phyloP scores from a whole-genome alignment of 1,140 invertebrate species.

The Limonius californicus region DNA sequence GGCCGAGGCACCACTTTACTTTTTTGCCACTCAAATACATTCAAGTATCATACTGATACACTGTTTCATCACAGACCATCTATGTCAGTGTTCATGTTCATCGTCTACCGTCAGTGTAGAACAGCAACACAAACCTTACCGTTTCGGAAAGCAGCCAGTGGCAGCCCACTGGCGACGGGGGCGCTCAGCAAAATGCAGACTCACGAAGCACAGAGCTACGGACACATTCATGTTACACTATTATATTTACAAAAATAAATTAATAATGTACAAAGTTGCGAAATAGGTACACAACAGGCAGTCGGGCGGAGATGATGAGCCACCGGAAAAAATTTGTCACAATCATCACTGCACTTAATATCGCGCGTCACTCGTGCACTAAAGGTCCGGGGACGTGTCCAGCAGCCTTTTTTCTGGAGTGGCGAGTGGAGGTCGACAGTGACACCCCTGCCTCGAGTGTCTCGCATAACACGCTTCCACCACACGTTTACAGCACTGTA shows the following conservation, averaged over 20 bases:
- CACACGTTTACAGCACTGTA: constrained; percentile 71
- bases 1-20: constrained; percentile 4
- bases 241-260: constrained; percentile 45
- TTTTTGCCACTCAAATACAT: neutral
- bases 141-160: neutral
- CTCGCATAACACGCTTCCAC: constrained; percentile 79
- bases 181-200: constrained; percentile 30
- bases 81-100: constrained; percentile 1
- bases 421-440: constrained; percentile 53
- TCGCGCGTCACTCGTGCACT: constrained; percentile 19
- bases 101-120: neutral
- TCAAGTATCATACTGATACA: neutral
- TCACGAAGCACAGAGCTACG: constrained; percentile 36
- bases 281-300: constrained; percentile 38
- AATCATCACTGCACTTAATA: neutral
- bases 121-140: neutral
- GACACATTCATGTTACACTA: constrained; percentile 40
- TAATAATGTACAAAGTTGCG: constrained; percentile 38
- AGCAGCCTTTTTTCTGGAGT: constrained; percentile 57
- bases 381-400: constrained; percentile 52
- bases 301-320: constrained; percentile 20
- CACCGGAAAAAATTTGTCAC: neutral
- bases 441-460: constrained; percentile 60
- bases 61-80: neutral
- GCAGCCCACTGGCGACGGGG: constrained; percentile 11